Evolutionary conservation across 2,888 invertebrate genomes (phyloP).

Genomic region (Marronus borbonicus): DNA sequence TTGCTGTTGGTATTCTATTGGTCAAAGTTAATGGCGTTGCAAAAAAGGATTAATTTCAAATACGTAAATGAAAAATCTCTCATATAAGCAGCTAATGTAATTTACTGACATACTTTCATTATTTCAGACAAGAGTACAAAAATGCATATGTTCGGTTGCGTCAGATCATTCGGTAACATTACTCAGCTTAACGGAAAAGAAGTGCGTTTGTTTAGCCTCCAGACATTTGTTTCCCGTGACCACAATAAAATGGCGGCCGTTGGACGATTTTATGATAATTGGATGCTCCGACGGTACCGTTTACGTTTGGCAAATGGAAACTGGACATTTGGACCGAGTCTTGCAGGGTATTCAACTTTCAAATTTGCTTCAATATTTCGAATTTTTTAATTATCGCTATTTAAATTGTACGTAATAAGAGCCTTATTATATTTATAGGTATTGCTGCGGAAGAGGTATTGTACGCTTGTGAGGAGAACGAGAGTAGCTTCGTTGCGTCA

Average conservation of each 20-base stretch:
- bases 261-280: constrained; percentile 98
- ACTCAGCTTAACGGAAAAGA: constrained; percentile 91
- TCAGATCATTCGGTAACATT: constrained; percentile 98
- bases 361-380: background rate
- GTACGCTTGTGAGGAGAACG: constrained; percentile 92
- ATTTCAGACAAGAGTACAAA: constrained; percentile 88
- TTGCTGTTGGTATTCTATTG: too few relatives aligned
- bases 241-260: constrained; percentile 95
- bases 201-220: constrained; percentile 93
- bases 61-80: too few relatives aligned
- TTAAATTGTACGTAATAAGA: constrained; percentile 1
- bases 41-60: too few relatives aligned
- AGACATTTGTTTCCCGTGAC: constrained; percentile 97
- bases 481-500: constrained; percentile 74
- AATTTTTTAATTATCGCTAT: constrained; percentile 21
- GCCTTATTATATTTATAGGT: constrained; percentile 70
- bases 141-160: constrained; percentile 96
- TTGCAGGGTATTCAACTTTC: constrained; percentile 79
- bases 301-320: constrained; percentile 99
- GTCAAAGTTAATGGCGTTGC: too few relatives aligned
- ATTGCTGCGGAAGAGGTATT: constrained; percentile 97
- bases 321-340: constrained; percentile 96
- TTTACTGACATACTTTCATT: constrained; percentile 53
- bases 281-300: constrained; percentile 98
- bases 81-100: too few relatives aligned